Conservation (phyloP, 2,888 invertebrate genomes). For the Philereme vetulata region DNA sequence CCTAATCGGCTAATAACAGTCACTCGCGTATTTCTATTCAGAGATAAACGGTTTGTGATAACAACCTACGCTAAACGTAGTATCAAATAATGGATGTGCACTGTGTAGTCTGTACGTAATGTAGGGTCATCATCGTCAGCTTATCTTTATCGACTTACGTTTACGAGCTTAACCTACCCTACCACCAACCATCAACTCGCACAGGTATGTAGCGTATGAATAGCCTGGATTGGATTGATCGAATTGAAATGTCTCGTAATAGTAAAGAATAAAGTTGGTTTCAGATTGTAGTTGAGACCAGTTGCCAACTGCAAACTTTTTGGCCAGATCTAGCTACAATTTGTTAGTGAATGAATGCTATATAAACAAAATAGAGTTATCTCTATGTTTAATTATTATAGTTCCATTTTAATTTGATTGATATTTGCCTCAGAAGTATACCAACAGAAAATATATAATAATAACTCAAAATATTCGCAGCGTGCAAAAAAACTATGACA, state of each 20-base stretch:
- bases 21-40: background rate
- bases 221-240: background rate
- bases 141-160: constrained; percentile 7
- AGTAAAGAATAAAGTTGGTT: constrained; percentile 1
- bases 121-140: constrained; percentile 17
- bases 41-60: background rate
- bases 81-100: background rate
- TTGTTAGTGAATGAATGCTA: background rate
- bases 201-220: background rate
- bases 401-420: too few species aligned
- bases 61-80: background rate
- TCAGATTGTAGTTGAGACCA: constrained; percentile 2
- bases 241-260: constrained; percentile 8
- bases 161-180: constrained; percentile 5
- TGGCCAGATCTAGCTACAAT: background rate
- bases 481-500: too few species aligned
- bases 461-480: too few species aligned
- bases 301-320: constrained; percentile 10
- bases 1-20: background rate
- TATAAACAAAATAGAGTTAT: too few species aligned
- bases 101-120: constrained; percentile 3
- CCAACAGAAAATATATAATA: too few species aligned
- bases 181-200: background rate
- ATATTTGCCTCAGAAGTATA: too few species aligned
- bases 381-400: too few species aligned